Evolutionary conservation across 2,888 invertebrate genomes (phyloP).

Genomic region (Asteroscopus sphinx): DNA sequence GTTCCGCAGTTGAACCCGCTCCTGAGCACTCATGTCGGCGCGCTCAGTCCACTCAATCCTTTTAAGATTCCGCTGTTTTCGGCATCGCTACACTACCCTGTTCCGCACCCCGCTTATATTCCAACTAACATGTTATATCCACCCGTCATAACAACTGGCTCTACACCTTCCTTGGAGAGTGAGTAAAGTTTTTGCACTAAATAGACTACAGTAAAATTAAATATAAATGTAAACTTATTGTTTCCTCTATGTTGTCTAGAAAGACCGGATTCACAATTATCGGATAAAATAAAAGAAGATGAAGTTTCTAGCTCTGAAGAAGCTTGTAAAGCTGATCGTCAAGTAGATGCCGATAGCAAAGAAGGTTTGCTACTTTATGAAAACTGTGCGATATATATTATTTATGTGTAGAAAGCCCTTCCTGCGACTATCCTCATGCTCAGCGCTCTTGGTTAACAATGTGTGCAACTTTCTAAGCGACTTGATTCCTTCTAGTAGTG

Average conservation of each 20-base stretch:
- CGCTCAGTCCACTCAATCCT: conserved; percentile 72
- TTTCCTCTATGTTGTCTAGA: conserved; percentile 56
- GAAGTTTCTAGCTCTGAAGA: conserved; percentile 94
- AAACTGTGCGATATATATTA: background rate
- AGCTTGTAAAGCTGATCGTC: conserved; percentile 76
- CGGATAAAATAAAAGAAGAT: conserved; percentile 91
- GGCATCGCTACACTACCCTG: conserved; percentile 76
- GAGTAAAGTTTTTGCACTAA: conserved; percentile 56
- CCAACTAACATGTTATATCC: conserved; percentile 84
- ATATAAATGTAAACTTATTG: background rate
- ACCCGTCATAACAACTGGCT: conserved; percentile 71
- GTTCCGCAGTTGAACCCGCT: conserved; percentile 69
- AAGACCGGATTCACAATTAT: conserved; percentile 77
- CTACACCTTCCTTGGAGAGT: conserved; percentile 69
- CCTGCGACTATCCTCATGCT: conserved; percentile 12
- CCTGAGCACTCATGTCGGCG: conserved; percentile 63
- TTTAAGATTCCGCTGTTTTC: conserved; percentile 82
- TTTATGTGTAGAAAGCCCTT: background rate
- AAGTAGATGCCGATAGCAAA: conserved; percentile 51
- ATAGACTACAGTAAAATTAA: background rate
- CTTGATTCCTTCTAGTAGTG: background rate
- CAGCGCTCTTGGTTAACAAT: background rate
- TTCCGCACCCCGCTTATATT: conserved; percentile 81
- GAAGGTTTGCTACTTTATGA: conserved; percentile 52
- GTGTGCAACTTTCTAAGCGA: background rate